Evolutionary conservation across 2,113 vertebrate genomes (phyloP).

Genomic region (Mesoclemmys tuberculata): DNA sequence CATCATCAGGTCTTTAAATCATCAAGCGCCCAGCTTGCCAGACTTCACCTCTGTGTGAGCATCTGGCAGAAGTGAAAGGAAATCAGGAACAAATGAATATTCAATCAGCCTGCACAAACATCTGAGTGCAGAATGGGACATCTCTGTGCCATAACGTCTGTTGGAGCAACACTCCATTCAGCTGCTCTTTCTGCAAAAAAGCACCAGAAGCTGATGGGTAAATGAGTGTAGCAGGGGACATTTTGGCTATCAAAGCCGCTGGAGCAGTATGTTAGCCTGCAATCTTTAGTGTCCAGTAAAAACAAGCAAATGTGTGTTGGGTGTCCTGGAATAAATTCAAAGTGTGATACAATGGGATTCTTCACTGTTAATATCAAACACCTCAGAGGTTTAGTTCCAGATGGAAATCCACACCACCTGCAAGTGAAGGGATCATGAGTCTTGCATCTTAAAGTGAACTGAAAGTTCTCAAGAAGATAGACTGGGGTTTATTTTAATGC

Average conservation of each 20-base stretch:
- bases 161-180: fast-evolving
- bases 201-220: not conserved
- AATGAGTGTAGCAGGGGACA: not conserved
- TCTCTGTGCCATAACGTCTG: fast-evolving
- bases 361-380: not conserved
- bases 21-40: not conserved
- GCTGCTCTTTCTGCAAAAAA: not conserved
- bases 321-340: fast-evolving
- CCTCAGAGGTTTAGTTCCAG: not conserved
- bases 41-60: not conserved
- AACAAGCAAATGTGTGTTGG: not conserved
- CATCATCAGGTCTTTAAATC: not conserved
- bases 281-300: not conserved
- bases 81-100: not conserved
- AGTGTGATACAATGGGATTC: not conserved
- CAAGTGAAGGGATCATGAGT: fast-evolving
- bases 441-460: not conserved
- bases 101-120: not conserved
- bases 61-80: not conserved
- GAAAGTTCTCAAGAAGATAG: not conserved
- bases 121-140: not conserved
- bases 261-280: not conserved
- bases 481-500: not conserved
- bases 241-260: fast-evolving
- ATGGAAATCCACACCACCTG: fast-evolving